Conservation (phyloP, 2,797 vertebrate species). For the Cyprinella venusta region DNA sequence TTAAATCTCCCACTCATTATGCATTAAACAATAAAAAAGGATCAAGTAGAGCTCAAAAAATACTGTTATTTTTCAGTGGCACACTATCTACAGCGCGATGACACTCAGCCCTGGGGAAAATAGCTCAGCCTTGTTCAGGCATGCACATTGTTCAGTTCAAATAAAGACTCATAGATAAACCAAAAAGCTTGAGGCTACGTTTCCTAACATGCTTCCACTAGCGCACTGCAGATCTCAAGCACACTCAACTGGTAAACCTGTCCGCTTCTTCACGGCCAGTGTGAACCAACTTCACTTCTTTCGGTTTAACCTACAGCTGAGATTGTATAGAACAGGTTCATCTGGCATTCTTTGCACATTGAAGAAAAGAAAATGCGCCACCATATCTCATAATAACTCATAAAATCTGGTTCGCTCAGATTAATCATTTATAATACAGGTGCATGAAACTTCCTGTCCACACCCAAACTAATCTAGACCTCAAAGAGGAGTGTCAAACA, state of each 20-base stretch:
- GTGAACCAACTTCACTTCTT: not conserved
- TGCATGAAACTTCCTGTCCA: slow-evolving; percentile 27
- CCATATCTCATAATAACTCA: not conserved
- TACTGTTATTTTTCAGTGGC: not conserved
- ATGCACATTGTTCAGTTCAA: slow-evolving; percentile 68
- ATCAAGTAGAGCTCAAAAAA: not conserved
- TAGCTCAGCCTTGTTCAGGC: slow-evolving; percentile 70
- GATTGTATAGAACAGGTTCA: not conserved
- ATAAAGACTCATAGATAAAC: slow-evolving; percentile 57
- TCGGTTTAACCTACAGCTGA: not conserved
- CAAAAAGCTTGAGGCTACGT: slow-evolving; percentile 70
- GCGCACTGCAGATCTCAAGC: slow-evolving; percentile 67
- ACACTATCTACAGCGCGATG: not conserved
- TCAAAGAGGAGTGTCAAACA: slow-evolving; percentile 8
- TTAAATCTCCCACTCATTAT: not conserved
- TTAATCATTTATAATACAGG: slow-evolving; percentile 36
- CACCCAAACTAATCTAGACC: slow-evolving; percentile 42
- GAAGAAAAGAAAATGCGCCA: not conserved
- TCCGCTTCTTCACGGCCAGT: not conserved
- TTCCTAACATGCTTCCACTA: slow-evolving; percentile 74
- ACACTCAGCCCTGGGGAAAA: slow-evolving; percentile 11
- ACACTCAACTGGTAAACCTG: slow-evolving; percentile 14
- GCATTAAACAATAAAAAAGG: slow-evolving; percentile 20
- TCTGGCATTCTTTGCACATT: not conserved
- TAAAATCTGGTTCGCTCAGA: not conserved